These are phyloP conservation scores for Drosophila carrolli DNA, from an alignment of 1,140 invertebrate species.

Conservation along the genomic window DNA sequence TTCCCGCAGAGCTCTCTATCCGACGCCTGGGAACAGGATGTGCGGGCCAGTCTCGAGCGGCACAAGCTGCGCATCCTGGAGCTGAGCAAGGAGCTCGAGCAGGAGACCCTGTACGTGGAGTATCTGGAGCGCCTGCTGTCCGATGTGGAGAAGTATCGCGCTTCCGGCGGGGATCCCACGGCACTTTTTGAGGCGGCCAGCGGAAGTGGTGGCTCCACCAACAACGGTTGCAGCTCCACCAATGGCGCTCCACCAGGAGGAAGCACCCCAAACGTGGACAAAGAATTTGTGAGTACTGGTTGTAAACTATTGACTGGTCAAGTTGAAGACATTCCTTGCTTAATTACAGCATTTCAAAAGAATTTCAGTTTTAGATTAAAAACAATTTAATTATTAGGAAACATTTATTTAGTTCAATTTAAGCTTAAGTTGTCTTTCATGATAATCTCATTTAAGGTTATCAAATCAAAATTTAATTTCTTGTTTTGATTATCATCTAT, in stretches of 20 bases:
- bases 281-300: conserved; percentile 67
- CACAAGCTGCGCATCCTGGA: conserved; percentile 93
- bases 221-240: conserved; percentile 20
- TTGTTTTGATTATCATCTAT: no score
- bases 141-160: conserved; percentile 91
- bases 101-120: conserved; percentile 95
- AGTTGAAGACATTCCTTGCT: background rate
- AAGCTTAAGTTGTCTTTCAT: background rate
- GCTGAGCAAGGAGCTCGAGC: conserved; percentile 93
- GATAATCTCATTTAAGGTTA: no score
- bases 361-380: no score
- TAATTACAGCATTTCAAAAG: no score
- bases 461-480: no score
- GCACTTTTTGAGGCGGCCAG: conserved; percentile 79
- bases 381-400: background rate
- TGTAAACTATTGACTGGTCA: no score
- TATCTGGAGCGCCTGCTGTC: conserved; percentile 93
- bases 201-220: conserved; percentile 24
- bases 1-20: conserved; percentile 95
- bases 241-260: conserved; percentile 38
- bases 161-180: conserved; percentile 85
- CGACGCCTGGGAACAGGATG: conserved; percentile 95
- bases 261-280: conserved; percentile 44
- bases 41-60: conserved; percentile 93
- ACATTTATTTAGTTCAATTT: background rate